These are phyloP conservation scores for Gadopsis marmoratus DNA, from an alignment of 2,797 vertebrate species.

Conservation along the genomic window DNA sequence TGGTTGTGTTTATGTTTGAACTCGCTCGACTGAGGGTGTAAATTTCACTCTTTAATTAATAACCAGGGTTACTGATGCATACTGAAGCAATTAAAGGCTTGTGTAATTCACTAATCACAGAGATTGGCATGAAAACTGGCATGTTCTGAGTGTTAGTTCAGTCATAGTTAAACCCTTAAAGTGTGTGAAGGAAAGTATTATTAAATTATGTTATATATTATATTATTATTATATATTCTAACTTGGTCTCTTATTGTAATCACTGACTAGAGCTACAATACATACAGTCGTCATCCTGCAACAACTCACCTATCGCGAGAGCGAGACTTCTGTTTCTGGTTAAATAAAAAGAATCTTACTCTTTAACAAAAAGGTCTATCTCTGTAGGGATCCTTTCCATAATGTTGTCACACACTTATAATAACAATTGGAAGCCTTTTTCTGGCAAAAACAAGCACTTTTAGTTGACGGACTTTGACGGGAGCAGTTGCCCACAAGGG, in stretches of 20 bases:
- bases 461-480: too few relatives aligned
- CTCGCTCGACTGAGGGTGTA: constrained; percentile 1
- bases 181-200: neutral
- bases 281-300: too few relatives aligned
- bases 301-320: too few relatives aligned
- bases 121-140: neutral
- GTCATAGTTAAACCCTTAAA: neutral
- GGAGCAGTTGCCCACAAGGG: too few relatives aligned
- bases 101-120: constrained; percentile 10
- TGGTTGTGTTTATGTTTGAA: constrained; percentile 38
- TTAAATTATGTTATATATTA: too few relatives aligned
- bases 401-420: too few relatives aligned
- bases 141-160: neutral
- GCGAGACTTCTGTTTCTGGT: too few relatives aligned
- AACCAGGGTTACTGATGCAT: constrained; percentile 26
- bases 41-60: constrained; percentile 38
- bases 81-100: constrained; percentile 22
- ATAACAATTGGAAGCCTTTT: too few relatives aligned
- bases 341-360: too few relatives aligned
- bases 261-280: neutral
- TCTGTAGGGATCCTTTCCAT: too few relatives aligned
- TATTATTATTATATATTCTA: neutral
- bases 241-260: neutral
- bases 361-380: too few relatives aligned
- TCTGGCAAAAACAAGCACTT: too few relatives aligned